phyloP scores from a whole-genome alignment of 2,113 vertebrate species.

The Neoarius graeffei region DNA sequence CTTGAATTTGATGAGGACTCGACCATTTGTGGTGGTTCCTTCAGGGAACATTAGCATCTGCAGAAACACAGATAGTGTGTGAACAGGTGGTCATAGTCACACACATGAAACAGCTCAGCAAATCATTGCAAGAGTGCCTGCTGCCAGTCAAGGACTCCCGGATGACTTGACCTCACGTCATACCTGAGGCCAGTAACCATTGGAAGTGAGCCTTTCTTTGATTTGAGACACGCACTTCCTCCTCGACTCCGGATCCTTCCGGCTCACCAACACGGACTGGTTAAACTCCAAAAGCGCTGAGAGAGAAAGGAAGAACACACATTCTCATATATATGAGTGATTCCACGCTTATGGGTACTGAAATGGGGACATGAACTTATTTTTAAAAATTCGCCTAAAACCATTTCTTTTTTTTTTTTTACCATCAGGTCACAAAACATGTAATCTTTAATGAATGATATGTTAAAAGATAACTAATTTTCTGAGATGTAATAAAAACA shows the following conservation, averaged over 20 bases:
- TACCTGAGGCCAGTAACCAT: slow-evolving; percentile 88
- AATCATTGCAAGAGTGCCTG: neutral
- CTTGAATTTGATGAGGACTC: slow-evolving; percentile 84
- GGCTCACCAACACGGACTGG: slow-evolving; percentile 83
- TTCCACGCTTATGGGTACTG: no score
- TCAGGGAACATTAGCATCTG: slow-evolving; percentile 90
- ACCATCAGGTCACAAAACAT: no score
- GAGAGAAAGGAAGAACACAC: neutral
- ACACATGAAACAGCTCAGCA: neutral
- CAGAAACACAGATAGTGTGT: neutral
- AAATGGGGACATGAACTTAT: no score
- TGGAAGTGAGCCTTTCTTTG: slow-evolving; percentile 77
- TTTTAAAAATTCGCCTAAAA: no score
- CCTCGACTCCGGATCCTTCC: slow-evolving; percentile 83
- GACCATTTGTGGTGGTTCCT: slow-evolving; percentile 87
- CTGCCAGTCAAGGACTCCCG: neutral
- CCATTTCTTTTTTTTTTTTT: no score
- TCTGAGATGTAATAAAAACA: no score
- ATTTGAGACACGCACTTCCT: slow-evolving; percentile 79
- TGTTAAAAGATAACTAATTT: no score
- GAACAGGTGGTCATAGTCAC: slow-evolving; percentile 9
- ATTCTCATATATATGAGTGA: no score
- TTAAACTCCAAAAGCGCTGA: slow-evolving; percentile 85
- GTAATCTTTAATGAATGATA: no score
- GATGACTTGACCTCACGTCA: neutral